Base-by-base conservation (phyloP, 2,888 invertebrate species). In the Platycnemis pennipes region DNA sequence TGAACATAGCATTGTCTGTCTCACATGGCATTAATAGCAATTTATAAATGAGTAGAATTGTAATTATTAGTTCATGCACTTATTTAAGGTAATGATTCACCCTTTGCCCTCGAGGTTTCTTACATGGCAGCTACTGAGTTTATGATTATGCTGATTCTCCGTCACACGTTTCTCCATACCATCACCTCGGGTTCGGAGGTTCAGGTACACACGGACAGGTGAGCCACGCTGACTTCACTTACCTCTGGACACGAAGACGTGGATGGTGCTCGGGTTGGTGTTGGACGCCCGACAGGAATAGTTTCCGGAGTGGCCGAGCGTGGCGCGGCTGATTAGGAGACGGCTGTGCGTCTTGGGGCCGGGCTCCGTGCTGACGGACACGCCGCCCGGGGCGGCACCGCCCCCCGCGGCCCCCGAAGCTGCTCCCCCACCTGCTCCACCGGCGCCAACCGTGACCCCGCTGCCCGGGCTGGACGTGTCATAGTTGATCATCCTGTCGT, bases 401-500 rank as follows among this genome's bases (percentile, higher is more conserved):
- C 53, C 89, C 22, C 56, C 89, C 2, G 56, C 56, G 16, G 46
- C 19, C 26, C 46, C 31, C n/a, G 88, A 26, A 37, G 42, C 89
- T 5, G 37, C 89, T 26, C 37, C 56, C 19, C 19, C 89, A 22
- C 42, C 89, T 8, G 42, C 31, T 16, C 5, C 56, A 8, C 56
- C 53, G n/a, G 89, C 56, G 19, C 91, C 91, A 37, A 91, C 91
- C 22, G 69, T 63, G 44, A 91, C 91, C 91, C 69, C 91, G 63
- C 91, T 63, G 63, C 94, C 96, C 95, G 91, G 91, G 96, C 98
- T 97, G 95, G 98, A 97, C 96, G 97, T 98, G 97, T 99, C 99
- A 97, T 99, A 99, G 97, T 99, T 99, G 97, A 99, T 98, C 98
- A 99, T 98, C 96, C 98, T 98, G 96, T 98, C 98, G 97, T 99